Percentiles rank a stretch among this genome's conserved stretches.
phyloP scores from a whole-genome alignment of 2,113 vertebrate genomes.

The Cinclus cinclus region DNA sequence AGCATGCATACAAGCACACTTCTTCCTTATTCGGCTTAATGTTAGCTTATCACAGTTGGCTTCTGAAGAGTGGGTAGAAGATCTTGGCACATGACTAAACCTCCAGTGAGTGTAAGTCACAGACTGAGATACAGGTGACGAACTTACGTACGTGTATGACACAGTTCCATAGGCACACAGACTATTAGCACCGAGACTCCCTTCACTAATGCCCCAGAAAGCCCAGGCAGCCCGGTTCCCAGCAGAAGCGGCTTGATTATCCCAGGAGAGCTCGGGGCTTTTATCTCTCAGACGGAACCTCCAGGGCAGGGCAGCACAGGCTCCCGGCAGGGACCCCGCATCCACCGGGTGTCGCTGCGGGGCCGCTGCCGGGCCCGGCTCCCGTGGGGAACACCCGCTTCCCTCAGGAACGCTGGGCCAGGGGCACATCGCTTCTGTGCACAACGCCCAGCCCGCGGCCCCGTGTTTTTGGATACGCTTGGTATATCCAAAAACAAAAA shows the following conservation, averaged over 20 bases:
- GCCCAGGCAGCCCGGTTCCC: neutral
- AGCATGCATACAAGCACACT: neutral
- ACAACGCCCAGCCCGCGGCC: neutral
- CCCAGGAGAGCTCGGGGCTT: neutral
- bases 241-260: neutral
- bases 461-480: neutral
- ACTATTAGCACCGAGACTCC: neutral
- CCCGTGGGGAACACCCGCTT: neutral
- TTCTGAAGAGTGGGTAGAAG: constrained; percentile 23
- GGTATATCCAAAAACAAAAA: neutral
- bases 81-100: constrained; percentile 17
- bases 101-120: neutral
- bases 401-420: neutral
- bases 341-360: constrained; percentile 14
- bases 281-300: neutral
- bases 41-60: neutral
- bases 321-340: neutral
- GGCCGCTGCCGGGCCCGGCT: neutral
- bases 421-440: neutral
- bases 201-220: neutral
- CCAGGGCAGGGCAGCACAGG: neutral
- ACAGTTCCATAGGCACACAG: neutral
- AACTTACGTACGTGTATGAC: neutral
- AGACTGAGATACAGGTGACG: neutral
- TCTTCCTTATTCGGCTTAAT: constrained; percentile 28